Evolutionary conservation across 2,888 invertebrate species (phyloP), one percentile per base, ranked within the genome.

Genomic region (Hedychridium roseum): DNA sequence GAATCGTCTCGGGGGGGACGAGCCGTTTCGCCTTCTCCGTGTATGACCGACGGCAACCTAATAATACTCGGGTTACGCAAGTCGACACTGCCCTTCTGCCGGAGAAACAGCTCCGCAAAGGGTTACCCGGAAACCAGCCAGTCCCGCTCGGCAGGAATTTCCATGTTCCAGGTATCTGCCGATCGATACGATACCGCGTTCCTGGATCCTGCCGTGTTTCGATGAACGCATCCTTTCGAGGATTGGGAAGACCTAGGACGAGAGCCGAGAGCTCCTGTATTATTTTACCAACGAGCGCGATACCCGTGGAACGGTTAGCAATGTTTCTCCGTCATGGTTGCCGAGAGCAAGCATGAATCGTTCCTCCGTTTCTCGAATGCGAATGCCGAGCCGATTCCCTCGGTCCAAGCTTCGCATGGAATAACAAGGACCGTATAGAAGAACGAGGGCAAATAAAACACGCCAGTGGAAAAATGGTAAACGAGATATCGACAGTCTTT

Each of bases 161-260:
- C n/a, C n/a, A n/a, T n/a, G n/a, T n/a, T n/a, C 66, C 62, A 61
- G 61, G 66, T 67, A 66, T 60, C n/a, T n/a, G n/a, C 52, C 21
- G 15, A 14, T 31, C 48, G 48, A 52, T 51, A 44, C 45, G 37
- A 48, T 54, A 21, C 27, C 38, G 37, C 53, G 54, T 58, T 53
- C 53, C 50, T 39, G 12, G 53, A 41, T 45, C 23, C 7, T 0
- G 37, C 17, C 3, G 28, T 43, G 50, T 50, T 58, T 45, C 50
- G 46, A 32, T 41, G 54, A 63, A 61, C 12, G 35, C 18, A 38
- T 38, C 21, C 28, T n/a, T 54, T 39, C 46, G 11, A 14, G 48
- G 43, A 51, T 38, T 31, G 17, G 30, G 49, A 44, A 58, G 51
- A 32, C 48, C 46, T 42, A 46, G 45, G 35, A 42, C 49, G 49